phyloP scores from a whole-genome alignment of 2,888 invertebrate species.

The Eucriotettix oculatus region DNA sequence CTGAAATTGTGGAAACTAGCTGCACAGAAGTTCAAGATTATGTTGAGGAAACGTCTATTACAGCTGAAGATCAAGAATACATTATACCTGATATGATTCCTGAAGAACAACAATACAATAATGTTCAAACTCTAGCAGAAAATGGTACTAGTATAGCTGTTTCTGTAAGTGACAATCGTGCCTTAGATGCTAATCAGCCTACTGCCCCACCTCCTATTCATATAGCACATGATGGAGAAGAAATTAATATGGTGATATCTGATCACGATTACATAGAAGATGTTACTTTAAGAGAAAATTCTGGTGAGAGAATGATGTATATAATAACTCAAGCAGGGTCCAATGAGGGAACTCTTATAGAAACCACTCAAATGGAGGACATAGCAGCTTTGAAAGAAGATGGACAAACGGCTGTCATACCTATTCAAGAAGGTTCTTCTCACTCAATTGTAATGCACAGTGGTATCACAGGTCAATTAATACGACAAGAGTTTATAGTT shows the following conservation, averaged over 20 bases:
- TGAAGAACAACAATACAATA: slow-evolving; percentile 13
- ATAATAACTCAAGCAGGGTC: slow-evolving; percentile 5
- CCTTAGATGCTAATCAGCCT: slow-evolving; percentile 3
- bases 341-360: not conserved
- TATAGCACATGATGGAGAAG: slow-evolving; percentile 20
- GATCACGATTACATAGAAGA: slow-evolving; percentile 31
- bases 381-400: no score
- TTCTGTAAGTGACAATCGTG: slow-evolving; percentile 22
- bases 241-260: slow-evolving; percentile 44
- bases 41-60: not conserved
- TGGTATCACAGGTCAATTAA: no score
- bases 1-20: slow-evolving; percentile 12
- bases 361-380: not conserved
- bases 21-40: slow-evolving; percentile 1
- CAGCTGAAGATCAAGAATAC: slow-evolving; percentile 17
- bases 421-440: not conserved
- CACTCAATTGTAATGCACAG: no score
- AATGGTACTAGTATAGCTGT: slow-evolving; percentile 10
- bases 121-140: not conserved
- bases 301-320: slow-evolving; percentile 7
- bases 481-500: no score
- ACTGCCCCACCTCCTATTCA: slow-evolving; percentile 5
- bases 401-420: not conserved
- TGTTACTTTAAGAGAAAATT: not conserved
- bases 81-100: slow-evolving; percentile 18